Evolutionary conservation across 2,888 invertebrate species (phyloP).

Genomic region (Epirrhoe tristata): DNA sequence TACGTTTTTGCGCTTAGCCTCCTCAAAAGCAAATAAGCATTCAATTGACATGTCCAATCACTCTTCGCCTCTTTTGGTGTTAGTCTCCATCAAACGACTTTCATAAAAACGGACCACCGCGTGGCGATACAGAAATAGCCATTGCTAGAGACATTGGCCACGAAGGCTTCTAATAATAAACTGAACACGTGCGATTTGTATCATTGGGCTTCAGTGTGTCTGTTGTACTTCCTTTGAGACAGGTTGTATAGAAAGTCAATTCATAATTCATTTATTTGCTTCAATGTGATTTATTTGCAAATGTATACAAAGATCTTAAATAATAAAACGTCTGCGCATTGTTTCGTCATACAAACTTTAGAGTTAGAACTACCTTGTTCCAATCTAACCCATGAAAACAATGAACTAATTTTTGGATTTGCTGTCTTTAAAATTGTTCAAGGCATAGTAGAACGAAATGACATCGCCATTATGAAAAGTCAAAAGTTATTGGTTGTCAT

Average conservation of each 20-base stretch:
- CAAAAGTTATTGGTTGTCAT: too few relatives aligned
- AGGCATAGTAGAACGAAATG: too few relatives aligned
- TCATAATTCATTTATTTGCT: too few relatives aligned
- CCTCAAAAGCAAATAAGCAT: neutral
- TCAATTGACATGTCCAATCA: neutral
- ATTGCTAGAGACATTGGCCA: constrained; percentile 57
- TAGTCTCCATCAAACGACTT: constrained; percentile 10
- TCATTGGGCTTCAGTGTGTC: constrained; percentile 18
- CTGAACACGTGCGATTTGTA: constrained; percentile 50
- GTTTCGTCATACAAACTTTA: too few relatives aligned
- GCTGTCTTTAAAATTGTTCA: too few relatives aligned
- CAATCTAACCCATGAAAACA: too few relatives aligned
- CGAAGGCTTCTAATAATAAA: constrained; percentile 49
- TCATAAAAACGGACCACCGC: constrained; percentile 50
- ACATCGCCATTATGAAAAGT: too few relatives aligned
- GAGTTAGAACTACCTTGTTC: too few relatives aligned
- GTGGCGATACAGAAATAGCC: constrained; percentile 52
- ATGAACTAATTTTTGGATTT: too few relatives aligned
- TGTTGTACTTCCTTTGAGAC: constrained; percentile 11
- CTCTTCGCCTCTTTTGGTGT: constrained; percentile 16
- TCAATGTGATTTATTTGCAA: too few relatives aligned
- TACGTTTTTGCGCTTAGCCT: neutral
- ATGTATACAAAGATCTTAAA: too few relatives aligned
- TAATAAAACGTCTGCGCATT: too few relatives aligned
- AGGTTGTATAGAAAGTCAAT: neutral